Conservation (phyloP, 2,888 invertebrate species). For the Apotomis capreana region DNA sequence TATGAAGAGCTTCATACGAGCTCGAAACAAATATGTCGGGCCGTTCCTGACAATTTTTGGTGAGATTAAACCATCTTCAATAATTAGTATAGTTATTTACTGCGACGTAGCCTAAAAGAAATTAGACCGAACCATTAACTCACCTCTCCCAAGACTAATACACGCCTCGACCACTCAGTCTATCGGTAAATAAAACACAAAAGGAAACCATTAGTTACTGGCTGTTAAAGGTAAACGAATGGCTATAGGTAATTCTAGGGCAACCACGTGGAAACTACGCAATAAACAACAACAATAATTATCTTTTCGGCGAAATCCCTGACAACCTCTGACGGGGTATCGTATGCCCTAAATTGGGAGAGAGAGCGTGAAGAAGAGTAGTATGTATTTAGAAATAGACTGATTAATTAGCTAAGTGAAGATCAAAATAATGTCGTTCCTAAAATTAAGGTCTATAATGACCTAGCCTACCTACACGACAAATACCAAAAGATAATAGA, state of each 20-base stretch:
- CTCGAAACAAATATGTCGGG: too few species aligned
- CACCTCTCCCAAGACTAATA: neutral
- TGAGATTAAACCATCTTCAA: too few species aligned
- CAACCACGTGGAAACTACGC: constrained; percentile 41
- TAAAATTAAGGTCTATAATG: too few species aligned
- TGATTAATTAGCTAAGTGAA: too few species aligned
- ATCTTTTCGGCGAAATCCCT: constrained; percentile 46
- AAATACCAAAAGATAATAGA: too few species aligned
- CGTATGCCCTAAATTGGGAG: constrained; percentile 29
- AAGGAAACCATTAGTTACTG: constrained; percentile 24
- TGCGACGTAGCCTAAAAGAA: neutral
- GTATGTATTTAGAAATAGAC: too few species aligned
- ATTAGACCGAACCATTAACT: neutral
- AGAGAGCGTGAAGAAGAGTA: neutral
- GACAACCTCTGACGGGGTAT: constrained; percentile 41
- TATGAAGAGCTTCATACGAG: too few species aligned
- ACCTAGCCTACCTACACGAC: too few species aligned
- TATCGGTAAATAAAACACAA: constrained; percentile 15
- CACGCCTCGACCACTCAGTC: constrained; percentile 13
- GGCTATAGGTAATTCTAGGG: constrained; percentile 37
- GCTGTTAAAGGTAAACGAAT: constrained; percentile 21
- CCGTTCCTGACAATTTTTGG: too few species aligned
- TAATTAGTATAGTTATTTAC: neutral
- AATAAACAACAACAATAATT: constrained; percentile 50
- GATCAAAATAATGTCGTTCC: too few species aligned